These are phyloP conservation scores for Cotesia glomerata DNA, from an alignment of 1,140 invertebrate genomes.

Conservation along the genomic window DNA sequence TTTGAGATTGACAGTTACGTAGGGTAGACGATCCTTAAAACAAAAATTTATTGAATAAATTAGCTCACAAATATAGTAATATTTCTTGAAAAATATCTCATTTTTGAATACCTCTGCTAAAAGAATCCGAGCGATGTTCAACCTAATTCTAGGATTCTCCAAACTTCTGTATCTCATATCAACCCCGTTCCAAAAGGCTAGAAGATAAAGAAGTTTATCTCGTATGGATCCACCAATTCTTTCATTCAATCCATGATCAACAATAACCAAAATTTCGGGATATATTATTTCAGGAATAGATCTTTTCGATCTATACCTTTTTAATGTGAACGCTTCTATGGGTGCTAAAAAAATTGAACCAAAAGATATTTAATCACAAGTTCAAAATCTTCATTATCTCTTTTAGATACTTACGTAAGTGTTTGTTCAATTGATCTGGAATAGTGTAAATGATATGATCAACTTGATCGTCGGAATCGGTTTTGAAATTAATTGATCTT, in stretches of 20 bases:
- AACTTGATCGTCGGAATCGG: neutral
- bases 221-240: neutral
- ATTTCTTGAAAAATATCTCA: neutral
- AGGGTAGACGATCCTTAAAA: no score
- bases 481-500: neutral
- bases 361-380: neutral
- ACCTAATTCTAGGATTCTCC: constrained; percentile 15
- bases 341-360: neutral
- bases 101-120: constrained; percentile 26
- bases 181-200: constrained; percentile 34
- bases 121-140: constrained; percentile 33
- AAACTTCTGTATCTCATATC: constrained; percentile 32
- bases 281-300: neutral
- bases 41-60: no score
- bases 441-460: constrained; percentile 20
- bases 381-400: neutral
- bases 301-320: no score
- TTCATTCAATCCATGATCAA: neutral
- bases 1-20: no score
- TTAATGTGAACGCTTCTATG: no score
- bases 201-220: constrained; percentile 6
- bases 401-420: neutral
- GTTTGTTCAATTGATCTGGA: neutral
- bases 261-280: constrained; percentile 7
- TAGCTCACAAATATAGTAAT: neutral